Evolutionary conservation across 2,888 invertebrate genomes (phyloP), one percentile per base, ranked within the genome.

Genomic region (Catonia carolina): DNA sequence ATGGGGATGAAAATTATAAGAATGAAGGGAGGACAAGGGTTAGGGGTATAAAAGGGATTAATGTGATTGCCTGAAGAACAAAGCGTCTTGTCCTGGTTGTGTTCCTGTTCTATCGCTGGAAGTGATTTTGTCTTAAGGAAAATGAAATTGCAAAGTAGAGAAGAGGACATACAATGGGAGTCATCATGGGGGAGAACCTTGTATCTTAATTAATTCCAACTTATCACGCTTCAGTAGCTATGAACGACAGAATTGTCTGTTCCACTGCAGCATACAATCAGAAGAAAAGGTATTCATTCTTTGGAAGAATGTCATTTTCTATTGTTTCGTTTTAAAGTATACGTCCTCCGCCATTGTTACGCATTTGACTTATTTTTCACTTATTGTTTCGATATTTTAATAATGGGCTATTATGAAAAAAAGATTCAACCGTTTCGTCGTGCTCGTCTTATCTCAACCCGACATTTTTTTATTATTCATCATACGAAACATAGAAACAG

Each of bases 401-500:
- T 49, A 18, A 45, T 45, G 23, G 12, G 47, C 52, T 56, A 51
- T 51, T 56, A 45, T 56, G 42, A 36, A 50, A 33, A 50, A 36
- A 50, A 14, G 33, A 17, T 35, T 20, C n/a, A n/a, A 27, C 20
- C 17, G 53, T 31, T 33, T 12, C n/a, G 31, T 35, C 51, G 18
- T 10, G 42, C 7, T 75, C 86, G 82, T 66, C 89, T 90, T 91
- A 65, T 97, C 79, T 72, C 94, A 76, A 73, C 96, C 96, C 8
- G 91, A 92, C 65, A 97, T 96, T 75, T 96, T 96, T 0, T 93
- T 93, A 73, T 96, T 96, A 75, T 96, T 96, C 96, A 96, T 96
- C 78, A n/a, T n/a, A n/a, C n/a, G n/a, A n/a, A n/a, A n/a, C n/a
- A n/a, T n/a, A n/a, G n/a, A n/a, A n/a, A n/a, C n/a, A n/a, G n/a